Evolutionary conservation across 2,888 invertebrate species (phyloP).

Genomic region (Eugnorisma glareosa): DNA sequence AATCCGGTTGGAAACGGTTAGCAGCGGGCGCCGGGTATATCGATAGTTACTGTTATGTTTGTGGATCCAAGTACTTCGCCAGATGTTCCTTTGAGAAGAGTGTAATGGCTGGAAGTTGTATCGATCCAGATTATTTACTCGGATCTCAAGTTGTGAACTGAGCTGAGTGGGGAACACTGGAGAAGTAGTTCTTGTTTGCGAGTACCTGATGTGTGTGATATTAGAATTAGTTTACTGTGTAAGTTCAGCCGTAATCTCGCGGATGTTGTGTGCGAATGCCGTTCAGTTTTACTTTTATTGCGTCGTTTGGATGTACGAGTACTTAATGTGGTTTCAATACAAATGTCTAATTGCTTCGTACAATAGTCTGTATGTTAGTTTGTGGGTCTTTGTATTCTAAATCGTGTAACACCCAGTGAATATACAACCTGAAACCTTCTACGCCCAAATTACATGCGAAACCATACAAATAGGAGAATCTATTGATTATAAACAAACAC

Average conservation of each 20-base stretch:
- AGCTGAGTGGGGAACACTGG: constrained; percentile 40
- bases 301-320: constrained; percentile 16
- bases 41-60: constrained; percentile 64
- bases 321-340: constrained; percentile 6
- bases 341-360: constrained; percentile 24
- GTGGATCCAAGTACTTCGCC: constrained; percentile 51
- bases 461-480: not conserved
- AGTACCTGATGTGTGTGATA: constrained; percentile 39
- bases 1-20: constrained; percentile 56
- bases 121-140: constrained; percentile 61
- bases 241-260: constrained; percentile 35
- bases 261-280: constrained; percentile 17
- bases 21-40: constrained; percentile 38
- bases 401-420: not conserved
- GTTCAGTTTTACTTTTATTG: constrained; percentile 25
- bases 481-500: not conserved
- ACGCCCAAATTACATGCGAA: not conserved
- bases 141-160: constrained; percentile 36
- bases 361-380: not conserved
- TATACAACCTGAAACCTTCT: constrained; percentile 13
- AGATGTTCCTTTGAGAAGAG: constrained; percentile 60
- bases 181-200: constrained; percentile 21
- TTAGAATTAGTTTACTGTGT: constrained; percentile 45
- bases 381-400: not conserved
- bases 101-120: constrained; percentile 52